These are phyloP conservation scores for Encarsia formosa DNA, from an alignment of 2,888 invertebrate species.

Conservation along the genomic window DNA sequence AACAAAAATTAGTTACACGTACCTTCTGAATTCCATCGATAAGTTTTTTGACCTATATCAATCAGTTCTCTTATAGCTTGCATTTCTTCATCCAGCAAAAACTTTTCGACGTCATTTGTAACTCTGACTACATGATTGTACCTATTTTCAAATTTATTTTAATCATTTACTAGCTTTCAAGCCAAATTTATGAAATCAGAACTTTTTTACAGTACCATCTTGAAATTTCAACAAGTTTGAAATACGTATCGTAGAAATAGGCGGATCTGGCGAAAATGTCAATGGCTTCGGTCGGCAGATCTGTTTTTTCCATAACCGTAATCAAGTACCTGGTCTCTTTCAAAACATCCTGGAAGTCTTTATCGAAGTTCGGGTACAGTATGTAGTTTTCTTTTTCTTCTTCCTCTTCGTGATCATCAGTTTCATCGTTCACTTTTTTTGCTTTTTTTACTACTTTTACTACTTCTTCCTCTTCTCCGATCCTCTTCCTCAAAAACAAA, in stretches of 20 bases:
- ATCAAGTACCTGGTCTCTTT: slow-evolving; percentile 76
- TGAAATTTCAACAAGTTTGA: slow-evolving; percentile 45
- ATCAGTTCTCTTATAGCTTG: slow-evolving; percentile 68
- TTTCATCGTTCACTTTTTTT: no score
- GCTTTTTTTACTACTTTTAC: no score
- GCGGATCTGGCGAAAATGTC: slow-evolving; percentile 67
- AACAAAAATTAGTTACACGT: slow-evolving; percentile 19
- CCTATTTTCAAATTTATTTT: slow-evolving; percentile 49
- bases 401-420: no score
- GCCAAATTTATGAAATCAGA: no score
- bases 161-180: no score
- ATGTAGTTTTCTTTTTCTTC: no score
- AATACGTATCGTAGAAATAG: slow-evolving; percentile 56
- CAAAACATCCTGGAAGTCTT: slow-evolving; percentile 67
- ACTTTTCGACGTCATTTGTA: slow-evolving; percentile 73
- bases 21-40: slow-evolving; percentile 83
- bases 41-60: slow-evolving; percentile 62
- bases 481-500: slow-evolving; percentile 59
- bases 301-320: slow-evolving; percentile 61
- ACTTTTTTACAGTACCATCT: slow-evolving; percentile 35
- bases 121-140: slow-evolving; percentile 76
- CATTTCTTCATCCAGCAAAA: slow-evolving; percentile 73
- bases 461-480: no score
- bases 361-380: slow-evolving; percentile 69
- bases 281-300: slow-evolving; percentile 61